Evolutionary conservation across 1,140 invertebrate species (phyloP).

Genomic region (Acyrthosiphon pisum): DNA sequence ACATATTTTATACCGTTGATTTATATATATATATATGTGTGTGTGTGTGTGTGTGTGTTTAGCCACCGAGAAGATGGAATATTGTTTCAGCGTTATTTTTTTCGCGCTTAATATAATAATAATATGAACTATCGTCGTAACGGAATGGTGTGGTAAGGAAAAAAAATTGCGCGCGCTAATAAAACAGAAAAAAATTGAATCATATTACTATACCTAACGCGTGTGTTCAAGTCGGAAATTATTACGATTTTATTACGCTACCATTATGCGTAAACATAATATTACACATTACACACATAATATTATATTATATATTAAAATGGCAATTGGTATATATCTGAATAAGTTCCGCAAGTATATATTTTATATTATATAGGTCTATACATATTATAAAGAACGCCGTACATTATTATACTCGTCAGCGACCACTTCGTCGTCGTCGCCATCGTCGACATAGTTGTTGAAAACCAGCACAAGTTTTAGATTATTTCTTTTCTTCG

Average conservation of each 20-base stretch:
- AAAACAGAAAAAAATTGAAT: not conserved
- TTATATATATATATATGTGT: not conserved
- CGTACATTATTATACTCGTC: not conserved
- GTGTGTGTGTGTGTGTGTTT: not conserved
- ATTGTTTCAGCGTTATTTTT: not conserved
- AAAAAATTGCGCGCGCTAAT: not conserved
- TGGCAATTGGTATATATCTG: not conserved
- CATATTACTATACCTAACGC: not conserved
- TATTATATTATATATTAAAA: not conserved
- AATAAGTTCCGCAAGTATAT: not conserved
- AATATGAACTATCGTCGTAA: not conserved
- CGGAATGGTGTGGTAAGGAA: not conserved
- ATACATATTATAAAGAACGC: not conserved
- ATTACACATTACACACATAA: not conserved
- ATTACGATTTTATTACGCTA: not conserved
- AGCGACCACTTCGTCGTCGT: slow-evolving; percentile 28
- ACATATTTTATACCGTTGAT: slow-evolving; percentile 36
- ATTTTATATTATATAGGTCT: not conserved
- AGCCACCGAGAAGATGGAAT: not conserved
- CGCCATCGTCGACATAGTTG: not conserved
- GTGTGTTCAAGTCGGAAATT: not conserved
- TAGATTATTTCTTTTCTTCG: slow-evolving; percentile 33
- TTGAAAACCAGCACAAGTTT: slow-evolving; percentile 44
- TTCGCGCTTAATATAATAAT: not conserved
- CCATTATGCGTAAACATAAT: not conserved